phyloP scores from a whole-genome alignment of 2,797 vertebrate genomes.

The Brotogeris chrysoptera region DNA sequence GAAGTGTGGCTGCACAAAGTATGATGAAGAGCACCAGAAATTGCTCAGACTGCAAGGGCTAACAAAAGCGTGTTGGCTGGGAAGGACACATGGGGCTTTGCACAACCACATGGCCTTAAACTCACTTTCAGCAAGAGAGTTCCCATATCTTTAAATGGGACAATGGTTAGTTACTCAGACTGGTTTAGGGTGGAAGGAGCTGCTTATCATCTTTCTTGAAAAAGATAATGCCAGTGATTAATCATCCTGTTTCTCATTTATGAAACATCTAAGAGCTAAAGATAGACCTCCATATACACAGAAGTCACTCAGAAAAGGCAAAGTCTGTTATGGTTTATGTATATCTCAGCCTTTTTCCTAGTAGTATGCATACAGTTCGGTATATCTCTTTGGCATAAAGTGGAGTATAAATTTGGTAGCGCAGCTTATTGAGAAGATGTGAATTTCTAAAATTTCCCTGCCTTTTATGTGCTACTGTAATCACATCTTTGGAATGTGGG shows the following conservation, averaged over 20 bases:
- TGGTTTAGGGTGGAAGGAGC: neutral
- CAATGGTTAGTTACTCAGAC: neutral
- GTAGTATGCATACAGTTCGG: neutral
- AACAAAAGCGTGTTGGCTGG: neutral
- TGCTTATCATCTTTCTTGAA: neutral
- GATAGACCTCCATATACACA: neutral
- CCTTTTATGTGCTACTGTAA: neutral
- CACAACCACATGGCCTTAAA: neutral
- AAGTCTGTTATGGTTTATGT: neutral
- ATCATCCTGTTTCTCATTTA: neutral
- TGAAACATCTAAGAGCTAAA: neutral
- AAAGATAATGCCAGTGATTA: neutral
- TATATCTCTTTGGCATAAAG: neutral
- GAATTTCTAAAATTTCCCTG: neutral
- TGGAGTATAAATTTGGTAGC: neutral
- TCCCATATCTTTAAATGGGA: neutral
- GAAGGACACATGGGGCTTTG: neutral
- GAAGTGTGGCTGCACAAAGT: neutral
- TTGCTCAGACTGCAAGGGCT: neutral
- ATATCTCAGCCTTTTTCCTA: neutral
- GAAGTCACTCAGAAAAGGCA: neutral
- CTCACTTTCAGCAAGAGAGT: neutral
- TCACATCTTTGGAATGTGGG: neutral
- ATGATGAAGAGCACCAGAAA: neutral
- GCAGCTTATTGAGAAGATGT: neutral